Evolutionary conservation across 1,140 invertebrate genomes (phyloP).

Genomic region (Limonius californicus): DNA sequence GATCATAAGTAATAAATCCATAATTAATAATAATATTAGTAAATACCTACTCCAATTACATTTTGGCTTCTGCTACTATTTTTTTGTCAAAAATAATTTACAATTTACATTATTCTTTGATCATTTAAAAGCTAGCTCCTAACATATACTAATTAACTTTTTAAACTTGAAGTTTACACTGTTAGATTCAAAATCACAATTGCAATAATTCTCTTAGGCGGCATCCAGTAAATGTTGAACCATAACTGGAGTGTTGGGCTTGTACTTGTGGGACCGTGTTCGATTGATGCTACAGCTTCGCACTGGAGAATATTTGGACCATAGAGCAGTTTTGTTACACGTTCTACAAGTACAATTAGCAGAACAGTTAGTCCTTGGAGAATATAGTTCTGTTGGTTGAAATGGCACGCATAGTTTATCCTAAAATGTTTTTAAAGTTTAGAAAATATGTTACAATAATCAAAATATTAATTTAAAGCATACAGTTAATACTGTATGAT

Average conservation of each 20-base stretch:
- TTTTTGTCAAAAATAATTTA: constrained; percentile 10
- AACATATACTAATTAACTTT: not conserved
- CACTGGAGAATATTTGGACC: constrained; percentile 18
- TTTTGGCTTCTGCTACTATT: not conserved
- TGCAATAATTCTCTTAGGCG: constrained; percentile 7
- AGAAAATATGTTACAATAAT: not conserved
- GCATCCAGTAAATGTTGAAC: constrained; percentile 34
- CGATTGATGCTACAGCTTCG: constrained; percentile 24
- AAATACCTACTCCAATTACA: no score
- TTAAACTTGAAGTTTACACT: not conserved
- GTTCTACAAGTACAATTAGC: constrained; percentile 21
- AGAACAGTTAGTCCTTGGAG: constrained; percentile 1
- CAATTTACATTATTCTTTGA: constrained; percentile 4
- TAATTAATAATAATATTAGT: no score
- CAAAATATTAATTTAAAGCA: not conserved
- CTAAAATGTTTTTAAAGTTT: not conserved
- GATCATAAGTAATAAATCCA: no score
- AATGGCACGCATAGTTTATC: not conserved
- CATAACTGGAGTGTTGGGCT: constrained; percentile 30
- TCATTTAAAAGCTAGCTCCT: constrained; percentile 2
- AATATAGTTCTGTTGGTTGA: not conserved
- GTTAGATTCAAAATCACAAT: constrained; percentile 6
- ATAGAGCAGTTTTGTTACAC: constrained; percentile 24
- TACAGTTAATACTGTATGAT: constrained; percentile 14
- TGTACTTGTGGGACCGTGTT: constrained; percentile 26